Conservation (phyloP, 2,888 invertebrate genomes). For the Sphaerophoria taeniata region DNA sequence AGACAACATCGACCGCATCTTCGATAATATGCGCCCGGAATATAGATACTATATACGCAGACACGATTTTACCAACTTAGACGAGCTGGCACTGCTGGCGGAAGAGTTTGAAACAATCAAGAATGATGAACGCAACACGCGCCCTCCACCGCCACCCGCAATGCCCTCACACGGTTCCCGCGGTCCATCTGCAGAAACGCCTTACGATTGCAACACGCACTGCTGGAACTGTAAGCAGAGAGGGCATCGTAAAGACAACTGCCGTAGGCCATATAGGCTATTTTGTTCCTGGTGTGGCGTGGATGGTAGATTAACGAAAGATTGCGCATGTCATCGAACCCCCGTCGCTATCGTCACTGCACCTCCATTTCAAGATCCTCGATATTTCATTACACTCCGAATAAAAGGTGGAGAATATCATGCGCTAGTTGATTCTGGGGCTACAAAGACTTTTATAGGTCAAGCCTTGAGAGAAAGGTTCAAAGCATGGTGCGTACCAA, state of each 20-base stretch:
- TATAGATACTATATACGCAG: neutral
- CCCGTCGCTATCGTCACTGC: neutral
- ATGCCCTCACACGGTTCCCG: neutral
- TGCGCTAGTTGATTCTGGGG: neutral
- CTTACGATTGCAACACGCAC: neutral
- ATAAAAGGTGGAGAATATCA: neutral
- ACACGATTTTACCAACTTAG: neutral
- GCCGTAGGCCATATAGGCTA: neutral
- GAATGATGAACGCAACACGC: neutral
- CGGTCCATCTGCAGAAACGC: neutral
- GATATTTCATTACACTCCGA: neutral
- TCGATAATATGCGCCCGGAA: neutral
- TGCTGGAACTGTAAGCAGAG: neutral
- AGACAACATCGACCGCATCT: constrained; percentile 2
- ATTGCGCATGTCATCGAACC: neutral
- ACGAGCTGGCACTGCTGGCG: neutral
- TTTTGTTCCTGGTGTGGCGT: neutral
- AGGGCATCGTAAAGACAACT: neutral
- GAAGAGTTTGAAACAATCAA: neutral
- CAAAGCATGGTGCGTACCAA: neutral
- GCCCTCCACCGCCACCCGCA: neutral
- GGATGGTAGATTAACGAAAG: neutral
- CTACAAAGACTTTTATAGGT: neutral
- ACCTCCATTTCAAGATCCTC: neutral
- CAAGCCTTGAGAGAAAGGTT: neutral